phyloP scores from a whole-genome alignment of 64 coral and sea anemone genomes.

The Dendrophyllia cribrosa region DNA sequence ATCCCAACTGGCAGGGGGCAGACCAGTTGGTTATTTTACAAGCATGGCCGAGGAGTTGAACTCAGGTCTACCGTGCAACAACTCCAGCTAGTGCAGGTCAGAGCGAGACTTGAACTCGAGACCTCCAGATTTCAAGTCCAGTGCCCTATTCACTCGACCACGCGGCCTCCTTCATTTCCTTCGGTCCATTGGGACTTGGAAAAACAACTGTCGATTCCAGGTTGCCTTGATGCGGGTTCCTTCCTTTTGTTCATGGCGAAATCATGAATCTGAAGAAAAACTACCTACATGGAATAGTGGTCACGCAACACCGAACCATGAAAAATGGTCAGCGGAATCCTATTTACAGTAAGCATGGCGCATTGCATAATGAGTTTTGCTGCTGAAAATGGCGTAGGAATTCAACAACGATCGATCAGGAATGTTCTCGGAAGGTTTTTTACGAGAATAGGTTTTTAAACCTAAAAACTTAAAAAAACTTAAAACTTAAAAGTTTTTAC shows the following conservation, averaged over 20 bases:
- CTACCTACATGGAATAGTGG: background rate
- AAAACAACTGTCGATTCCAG: background rate
- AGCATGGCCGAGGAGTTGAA: too few species aligned
- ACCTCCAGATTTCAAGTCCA: too few species aligned
- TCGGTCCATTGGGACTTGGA: background rate
- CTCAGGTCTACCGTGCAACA: too few species aligned
- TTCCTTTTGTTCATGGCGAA: background rate
- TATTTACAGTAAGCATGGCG: too few species aligned
- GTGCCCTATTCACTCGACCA: background rate
- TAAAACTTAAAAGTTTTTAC: too few species aligned
- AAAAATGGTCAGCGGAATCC: background rate
- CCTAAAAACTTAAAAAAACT: too few species aligned
- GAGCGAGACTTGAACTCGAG: too few species aligned
- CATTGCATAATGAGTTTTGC: too few species aligned
- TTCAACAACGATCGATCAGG: too few species aligned
- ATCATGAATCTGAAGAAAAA: background rate
- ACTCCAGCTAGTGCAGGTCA: background rate
- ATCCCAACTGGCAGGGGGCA: too few species aligned
- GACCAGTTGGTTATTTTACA: too few species aligned
- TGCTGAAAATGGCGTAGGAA: too few species aligned
- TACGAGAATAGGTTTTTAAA: background rate
- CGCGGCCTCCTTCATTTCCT: background rate
- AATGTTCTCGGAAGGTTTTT: background rate
- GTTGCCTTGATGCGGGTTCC: background rate
- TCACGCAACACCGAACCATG: background rate